Percentiles rank a stretch among this genome's conserved stretches.
Evolutionary conservation across 1,140 invertebrate genomes (phyloP).

Genomic region (Pentalonia nigronervosa): DNA sequence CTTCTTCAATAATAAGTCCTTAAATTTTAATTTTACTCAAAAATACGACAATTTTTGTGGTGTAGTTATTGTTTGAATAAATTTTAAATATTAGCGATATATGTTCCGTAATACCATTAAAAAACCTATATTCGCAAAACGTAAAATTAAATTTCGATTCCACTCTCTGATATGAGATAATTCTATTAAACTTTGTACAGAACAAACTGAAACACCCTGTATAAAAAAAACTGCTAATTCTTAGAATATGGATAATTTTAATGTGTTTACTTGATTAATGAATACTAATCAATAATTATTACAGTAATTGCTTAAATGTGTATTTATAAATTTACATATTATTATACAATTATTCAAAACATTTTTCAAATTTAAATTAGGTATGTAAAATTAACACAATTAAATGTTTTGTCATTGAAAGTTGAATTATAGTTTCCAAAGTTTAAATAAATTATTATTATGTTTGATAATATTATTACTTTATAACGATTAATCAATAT

Average conservation of each 20-base stretch:
- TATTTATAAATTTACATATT: neutral
- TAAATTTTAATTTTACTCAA: neutral
- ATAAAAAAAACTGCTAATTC: neutral
- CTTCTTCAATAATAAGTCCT: neutral
- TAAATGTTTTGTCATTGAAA: neutral
- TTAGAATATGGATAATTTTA: neutral
- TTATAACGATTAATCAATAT: too few species aligned
- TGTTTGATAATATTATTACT: neutral
- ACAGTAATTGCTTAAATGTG: neutral
- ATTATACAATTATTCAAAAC: constrained; percentile 23
- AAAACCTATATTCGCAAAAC: too few species aligned
- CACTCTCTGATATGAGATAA: too few species aligned
- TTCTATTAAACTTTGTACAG: too few species aligned
- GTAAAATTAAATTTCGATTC: too few species aligned
- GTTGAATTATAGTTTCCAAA: neutral
- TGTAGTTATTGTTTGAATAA: too few species aligned
- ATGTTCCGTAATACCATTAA: too few species aligned
- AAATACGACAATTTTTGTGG: neutral
- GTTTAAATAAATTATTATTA: neutral
- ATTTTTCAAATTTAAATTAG: neutral
- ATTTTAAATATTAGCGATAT: too few species aligned
- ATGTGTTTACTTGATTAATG: neutral
- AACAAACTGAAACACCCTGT: neutral
- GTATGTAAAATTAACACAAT: neutral
- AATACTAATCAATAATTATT: neutral